These are phyloP conservation scores for Sebastes minor DNA, from an alignment of 2,797 vertebrate species.

Conservation along the genomic window DNA sequence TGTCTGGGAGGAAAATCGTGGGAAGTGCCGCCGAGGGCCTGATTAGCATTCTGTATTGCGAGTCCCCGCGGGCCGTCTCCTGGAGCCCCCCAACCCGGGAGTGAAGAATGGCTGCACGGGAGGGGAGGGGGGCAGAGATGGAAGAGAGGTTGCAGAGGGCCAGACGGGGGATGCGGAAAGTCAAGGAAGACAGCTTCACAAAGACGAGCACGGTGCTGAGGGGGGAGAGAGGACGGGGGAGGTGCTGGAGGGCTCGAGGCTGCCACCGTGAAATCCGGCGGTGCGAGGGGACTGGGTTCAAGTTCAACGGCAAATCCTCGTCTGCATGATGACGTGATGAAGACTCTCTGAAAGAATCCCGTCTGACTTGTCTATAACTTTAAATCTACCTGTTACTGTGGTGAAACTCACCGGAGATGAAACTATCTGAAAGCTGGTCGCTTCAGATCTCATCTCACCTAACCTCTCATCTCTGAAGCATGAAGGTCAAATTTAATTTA, in stretches of 20 bases:
- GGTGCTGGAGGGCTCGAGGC: constrained; percentile 32
- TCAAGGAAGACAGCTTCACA: constrained; percentile 80
- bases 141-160: constrained; percentile 66
- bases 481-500: background rate
- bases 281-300: constrained; percentile 72
- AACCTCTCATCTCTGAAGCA: background rate
- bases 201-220: constrained; percentile 65
- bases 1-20: constrained; percentile 80
- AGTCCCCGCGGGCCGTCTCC: constrained; percentile 70
- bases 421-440: background rate
- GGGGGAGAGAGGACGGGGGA: constrained; percentile 11
- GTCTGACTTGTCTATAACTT: constrained; percentile 5
- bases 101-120: constrained; percentile 71
- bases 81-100: constrained; percentile 62
- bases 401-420: background rate
- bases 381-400: background rate
- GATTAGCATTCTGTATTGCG: constrained; percentile 81
- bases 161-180: constrained; percentile 77
- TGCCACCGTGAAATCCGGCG: constrained; percentile 65
- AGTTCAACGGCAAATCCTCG: constrained; percentile 74
- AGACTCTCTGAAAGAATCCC: constrained; percentile 32
- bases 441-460: background rate
- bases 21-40: constrained; percentile 74
- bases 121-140: constrained; percentile 54
- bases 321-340: constrained; percentile 46